phyloP scores from a whole-genome alignment of 2,113 vertebrate species.

The Pampusana beccarii region DNA sequence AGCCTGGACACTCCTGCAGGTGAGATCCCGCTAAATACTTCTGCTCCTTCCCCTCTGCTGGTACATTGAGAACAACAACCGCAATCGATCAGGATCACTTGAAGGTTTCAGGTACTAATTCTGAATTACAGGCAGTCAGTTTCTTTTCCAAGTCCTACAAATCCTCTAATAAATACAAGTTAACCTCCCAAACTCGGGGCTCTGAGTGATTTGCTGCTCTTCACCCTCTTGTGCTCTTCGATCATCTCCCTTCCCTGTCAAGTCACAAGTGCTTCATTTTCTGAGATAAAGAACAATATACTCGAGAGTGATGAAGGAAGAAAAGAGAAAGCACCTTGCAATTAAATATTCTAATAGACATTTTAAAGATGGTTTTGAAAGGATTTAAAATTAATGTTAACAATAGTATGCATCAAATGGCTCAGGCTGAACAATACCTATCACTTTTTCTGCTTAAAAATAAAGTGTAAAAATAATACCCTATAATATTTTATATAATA shows the following conservation, averaged over 20 bases:
- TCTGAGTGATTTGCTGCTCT: not conserved
- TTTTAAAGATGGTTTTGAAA: conserved; percentile 13
- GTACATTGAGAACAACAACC: not conserved
- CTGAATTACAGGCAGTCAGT: not conserved
- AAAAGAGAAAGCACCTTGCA: conserved; percentile 4
- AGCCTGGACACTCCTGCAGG: not conserved
- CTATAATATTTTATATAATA: not conserved
- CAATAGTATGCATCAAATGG: not conserved
- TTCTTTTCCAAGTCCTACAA: not conserved
- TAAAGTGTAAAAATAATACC: not conserved
- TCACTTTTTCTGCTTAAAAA: not conserved
- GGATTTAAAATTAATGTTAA: conserved; percentile 4
- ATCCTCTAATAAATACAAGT: not conserved
- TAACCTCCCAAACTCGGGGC: not conserved
- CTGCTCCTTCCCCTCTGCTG: not conserved
- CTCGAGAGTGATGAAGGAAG: not conserved
- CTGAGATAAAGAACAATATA: not conserved
- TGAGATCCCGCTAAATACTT: not conserved
- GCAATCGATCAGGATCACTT: not conserved
- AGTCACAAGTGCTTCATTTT: not conserved
- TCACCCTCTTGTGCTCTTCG: not conserved
- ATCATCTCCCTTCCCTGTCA: not conserved
- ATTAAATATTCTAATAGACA: conserved; percentile 55
- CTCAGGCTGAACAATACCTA: conserved; percentile 10
- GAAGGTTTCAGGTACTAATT: not conserved